Evolutionary conservation across 2,888 invertebrate species (phyloP), one percentile per base, ranked within the genome.

Genomic region (Volucella inanis): DNA sequence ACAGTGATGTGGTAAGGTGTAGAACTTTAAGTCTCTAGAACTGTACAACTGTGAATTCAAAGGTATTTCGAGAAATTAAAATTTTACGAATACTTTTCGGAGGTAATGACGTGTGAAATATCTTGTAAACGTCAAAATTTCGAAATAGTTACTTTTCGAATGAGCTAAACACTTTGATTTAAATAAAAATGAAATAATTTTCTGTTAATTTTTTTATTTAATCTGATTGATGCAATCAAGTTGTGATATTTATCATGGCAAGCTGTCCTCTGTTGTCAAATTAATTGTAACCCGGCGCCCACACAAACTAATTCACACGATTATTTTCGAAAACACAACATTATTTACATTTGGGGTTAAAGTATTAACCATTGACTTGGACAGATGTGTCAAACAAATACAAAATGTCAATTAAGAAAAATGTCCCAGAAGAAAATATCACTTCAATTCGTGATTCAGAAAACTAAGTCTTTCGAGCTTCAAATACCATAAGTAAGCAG

Each of bases 141-240:
- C 65, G 68, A 78, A 78, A 74, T 71, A 10, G 18, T 2, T 61
- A 10, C 31, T 52, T 76, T 54, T 57, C 43, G 39, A 50, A 47
- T 50, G 14, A 11, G 31, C 15, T 18, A 18, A 38, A 31, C 65
- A 3, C 43, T 64, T 61, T 54, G 61, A 47, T 39, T 54, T 45
- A 14, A 41, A 43, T 12, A 55, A 49, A 2, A 47, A 18, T 12
- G 31, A 31, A 31, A 31, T 31, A 6, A 31, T 31, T 31, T 31
- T 70, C 49, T 18, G 15, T 47, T 70, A 12, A 47, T 59, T 49
- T 41, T 11, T 50, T 57, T 70, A 49, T 67, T 65, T 62, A 45
- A 55, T 55, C 79, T 80, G 75, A 74, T 75, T 84, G 84, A 80
- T 84, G 84, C 84, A 84, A 84, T 84, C 74, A 84, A 61, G 41